phyloP scores from a whole-genome alignment of 2,797 vertebrate species.

The Neosilurus mollespiculum region DNA sequence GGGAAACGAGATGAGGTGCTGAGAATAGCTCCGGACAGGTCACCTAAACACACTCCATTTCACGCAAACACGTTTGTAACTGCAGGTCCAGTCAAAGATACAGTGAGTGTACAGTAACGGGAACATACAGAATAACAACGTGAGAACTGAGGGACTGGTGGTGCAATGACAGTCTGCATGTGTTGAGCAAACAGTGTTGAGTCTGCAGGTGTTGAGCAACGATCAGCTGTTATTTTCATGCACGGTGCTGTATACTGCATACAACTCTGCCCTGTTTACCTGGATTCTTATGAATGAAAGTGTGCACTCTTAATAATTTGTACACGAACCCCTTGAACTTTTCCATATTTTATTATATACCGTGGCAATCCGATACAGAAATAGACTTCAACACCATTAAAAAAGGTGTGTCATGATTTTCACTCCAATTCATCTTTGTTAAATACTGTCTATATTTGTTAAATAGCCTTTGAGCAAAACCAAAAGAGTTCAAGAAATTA shows the following conservation, averaged over 20 bases:
- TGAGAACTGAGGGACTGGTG: not conserved
- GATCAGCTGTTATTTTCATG: not conserved
- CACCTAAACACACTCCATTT: constrained; percentile 17
- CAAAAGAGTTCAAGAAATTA: no score
- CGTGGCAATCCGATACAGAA: not conserved
- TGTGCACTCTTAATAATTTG: not conserved
- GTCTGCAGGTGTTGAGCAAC: not conserved
- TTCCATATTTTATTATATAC: not conserved
- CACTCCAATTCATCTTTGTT: no score
- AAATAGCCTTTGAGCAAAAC: no score
- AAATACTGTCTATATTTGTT: no score
- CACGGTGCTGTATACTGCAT: not conserved
- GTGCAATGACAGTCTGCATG: not conserved
- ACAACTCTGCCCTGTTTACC: not conserved
- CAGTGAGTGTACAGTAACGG: constrained; percentile 21
- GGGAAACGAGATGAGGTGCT: constrained; percentile 25
- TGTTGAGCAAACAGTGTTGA: not conserved
- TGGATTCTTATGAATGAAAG: not conserved
- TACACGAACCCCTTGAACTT: not conserved
- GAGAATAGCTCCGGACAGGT: constrained; percentile 31
- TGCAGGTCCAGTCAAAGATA: constrained; percentile 11
- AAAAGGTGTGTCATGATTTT: no score
- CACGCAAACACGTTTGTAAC: constrained; percentile 22
- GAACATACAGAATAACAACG: not conserved
- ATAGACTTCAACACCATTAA: not conserved